phyloP scores from a whole-genome alignment of 2,888 invertebrate genomes.

The Rapana venosa region DNA sequence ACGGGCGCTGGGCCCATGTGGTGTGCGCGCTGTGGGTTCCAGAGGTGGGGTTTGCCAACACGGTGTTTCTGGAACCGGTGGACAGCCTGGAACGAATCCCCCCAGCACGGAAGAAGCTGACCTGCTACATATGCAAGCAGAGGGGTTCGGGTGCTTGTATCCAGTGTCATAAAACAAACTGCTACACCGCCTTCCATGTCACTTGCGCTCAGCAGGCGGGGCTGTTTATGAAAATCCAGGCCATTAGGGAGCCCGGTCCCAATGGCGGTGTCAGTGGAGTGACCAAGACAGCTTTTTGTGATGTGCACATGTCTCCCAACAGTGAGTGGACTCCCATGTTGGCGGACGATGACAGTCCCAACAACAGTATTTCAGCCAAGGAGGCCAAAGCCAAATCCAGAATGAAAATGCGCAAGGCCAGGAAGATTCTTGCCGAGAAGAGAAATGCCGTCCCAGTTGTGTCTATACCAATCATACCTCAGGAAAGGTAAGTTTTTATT shows the following conservation, averaged over 20 bases:
- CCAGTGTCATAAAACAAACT: slow-evolving; percentile 97
- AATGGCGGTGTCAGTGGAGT: slow-evolving; percentile 78
- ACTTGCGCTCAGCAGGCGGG: slow-evolving; percentile 98
- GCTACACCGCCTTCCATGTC: slow-evolving; percentile 98
- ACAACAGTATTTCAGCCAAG: slow-evolving; percentile 66
- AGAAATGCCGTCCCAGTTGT: slow-evolving; percentile 94
- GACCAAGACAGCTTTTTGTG: slow-evolving; percentile 97
- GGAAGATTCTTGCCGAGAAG: slow-evolving; percentile 92
- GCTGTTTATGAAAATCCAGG: slow-evolving; percentile 90
- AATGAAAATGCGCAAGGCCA: slow-evolving; percentile 91
- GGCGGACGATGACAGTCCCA: slow-evolving; percentile 67
- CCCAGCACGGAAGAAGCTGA: slow-evolving; percentile 95
- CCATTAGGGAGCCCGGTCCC: slow-evolving; percentile 83
- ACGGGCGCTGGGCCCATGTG: slow-evolving; percentile 97
- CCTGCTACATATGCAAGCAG: slow-evolving; percentile 94
- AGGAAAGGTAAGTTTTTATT: slow-evolving; percentile 59
- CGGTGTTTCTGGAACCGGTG: slow-evolving; percentile 97
- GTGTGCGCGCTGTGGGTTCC: slow-evolving; percentile 99
- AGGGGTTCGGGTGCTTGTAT: slow-evolving; percentile 93
- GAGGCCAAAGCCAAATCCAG: slow-evolving; percentile 79
- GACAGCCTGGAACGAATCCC: slow-evolving; percentile 98
- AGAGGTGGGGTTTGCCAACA: slow-evolving; percentile 96
- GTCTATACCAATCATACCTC: slow-evolving; percentile 92
- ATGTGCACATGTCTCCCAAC: slow-evolving; percentile 90
- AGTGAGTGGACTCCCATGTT: slow-evolving; percentile 70